Evolutionary conservation across 2,113 vertebrate species (phyloP), one percentile per base, ranked within the genome.

Genomic region (Cryptomyrus ogoouensis): DNA sequence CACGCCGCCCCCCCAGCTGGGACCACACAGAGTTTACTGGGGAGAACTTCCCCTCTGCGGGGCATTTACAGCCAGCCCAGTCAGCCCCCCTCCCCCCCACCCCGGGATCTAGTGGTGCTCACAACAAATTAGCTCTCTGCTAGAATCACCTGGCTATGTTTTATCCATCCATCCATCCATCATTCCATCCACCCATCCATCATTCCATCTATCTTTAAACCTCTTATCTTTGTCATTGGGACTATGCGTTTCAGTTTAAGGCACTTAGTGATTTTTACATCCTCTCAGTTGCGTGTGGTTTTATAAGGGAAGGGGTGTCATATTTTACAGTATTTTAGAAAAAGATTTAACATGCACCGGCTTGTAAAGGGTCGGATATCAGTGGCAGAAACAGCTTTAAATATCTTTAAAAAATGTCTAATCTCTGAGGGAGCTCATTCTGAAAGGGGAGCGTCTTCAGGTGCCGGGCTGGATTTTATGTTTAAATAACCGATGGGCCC

Each of bases 21-120:
- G 94, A 94, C 93, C 93, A 93, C 93, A 94, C 91, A 44, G 92
- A 94, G 90, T 95, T 93, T 94, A 94, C 91, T 86, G 92, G 92
- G 89, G 84, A 90, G 83, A 89, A 87, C 87, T 91, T 93, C 93
- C 90, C 89, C 89, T 93, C 92, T 93, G 91, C 92, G 90, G 66
- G 58, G 91, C 91, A 91, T 90, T 90, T 89, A 85, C 88, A 93
- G 89, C 92, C 84, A 53, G 92, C 91, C 91, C 47, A 39, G 17
- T 92, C 90, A 90, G 92, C 91, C 93, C 91, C 88, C 91, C 90
- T 91, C 88, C 93, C 91, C 91, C 92, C 88, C 92, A 91, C 88
- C 91, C 89, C 92, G 92, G 93, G 94, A 93, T 35, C 31, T 93
- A 92, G 92, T 93, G 56, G 49, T 19, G 21, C 83, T 89, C 15